Evolutionary conservation across 2,797 vertebrate species (phyloP).

Genomic region (Hapalemur alaotrensis): DNA sequence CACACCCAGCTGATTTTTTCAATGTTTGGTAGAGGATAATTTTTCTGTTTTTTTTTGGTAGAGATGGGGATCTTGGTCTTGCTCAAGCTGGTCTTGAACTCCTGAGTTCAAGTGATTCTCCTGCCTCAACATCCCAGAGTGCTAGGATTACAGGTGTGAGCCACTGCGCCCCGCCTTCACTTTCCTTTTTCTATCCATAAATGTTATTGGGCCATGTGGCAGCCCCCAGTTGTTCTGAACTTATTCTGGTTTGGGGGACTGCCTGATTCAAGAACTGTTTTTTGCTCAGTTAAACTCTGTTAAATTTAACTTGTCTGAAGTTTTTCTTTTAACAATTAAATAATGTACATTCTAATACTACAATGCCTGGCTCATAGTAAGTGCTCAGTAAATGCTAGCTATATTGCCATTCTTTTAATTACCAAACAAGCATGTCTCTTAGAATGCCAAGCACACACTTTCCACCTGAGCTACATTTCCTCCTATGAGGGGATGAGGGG

Average conservation of each 20-base stretch:
- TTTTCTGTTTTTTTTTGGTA: too few species aligned
- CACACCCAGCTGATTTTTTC: too few species aligned
- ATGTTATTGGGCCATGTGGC: not conserved
- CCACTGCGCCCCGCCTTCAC: too few species aligned
- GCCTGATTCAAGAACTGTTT: not conserved
- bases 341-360: not conserved
- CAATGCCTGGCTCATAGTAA: not conserved
- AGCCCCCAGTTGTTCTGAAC: not conserved
- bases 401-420: not conserved
- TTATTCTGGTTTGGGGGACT: not conserved
- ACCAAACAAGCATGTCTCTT: not conserved
- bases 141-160: too few species aligned
- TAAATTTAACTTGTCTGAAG: not conserved
- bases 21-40: too few species aligned
- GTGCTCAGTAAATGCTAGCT: not conserved
- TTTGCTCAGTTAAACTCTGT: not conserved
- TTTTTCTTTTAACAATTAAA: not conserved
- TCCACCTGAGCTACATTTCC: not conserved
- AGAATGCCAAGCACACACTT: not conserved
- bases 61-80: too few species aligned
- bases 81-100: too few species aligned
- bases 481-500: not conserved
- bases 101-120: too few species aligned
- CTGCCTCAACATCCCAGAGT: too few species aligned
- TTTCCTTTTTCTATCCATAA: not conserved